These are phyloP conservation scores for Pavo muticus DNA, from an alignment of 2,113 vertebrate genomes.

Conservation along the genomic window DNA sequence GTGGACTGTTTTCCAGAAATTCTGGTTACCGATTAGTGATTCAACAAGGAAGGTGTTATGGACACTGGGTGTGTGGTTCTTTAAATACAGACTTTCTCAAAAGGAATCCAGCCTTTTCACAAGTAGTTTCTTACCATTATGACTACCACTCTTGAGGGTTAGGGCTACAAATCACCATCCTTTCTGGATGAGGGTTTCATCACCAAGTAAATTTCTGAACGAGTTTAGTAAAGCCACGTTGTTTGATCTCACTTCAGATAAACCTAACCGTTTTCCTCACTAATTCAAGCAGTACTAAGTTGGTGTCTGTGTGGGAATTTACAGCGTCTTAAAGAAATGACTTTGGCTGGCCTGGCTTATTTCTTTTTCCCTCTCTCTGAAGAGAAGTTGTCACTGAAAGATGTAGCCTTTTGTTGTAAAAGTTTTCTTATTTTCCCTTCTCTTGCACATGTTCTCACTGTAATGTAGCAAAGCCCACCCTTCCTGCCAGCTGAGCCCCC, in stretches of 20 bases:
- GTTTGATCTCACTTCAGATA: neutral
- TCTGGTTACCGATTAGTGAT: conserved; percentile 43
- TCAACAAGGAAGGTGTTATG: neutral
- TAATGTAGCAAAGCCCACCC: neutral
- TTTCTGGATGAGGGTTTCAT: neutral
- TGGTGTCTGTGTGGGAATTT: accelerated
- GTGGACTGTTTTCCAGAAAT: conserved; percentile 53
- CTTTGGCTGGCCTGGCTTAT: neutral
- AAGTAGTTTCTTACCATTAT: neutral
- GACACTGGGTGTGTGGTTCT: neutral
- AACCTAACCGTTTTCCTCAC: neutral
- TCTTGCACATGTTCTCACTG: accelerated
- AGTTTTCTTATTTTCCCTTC: accelerated
- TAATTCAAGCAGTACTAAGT: neutral
- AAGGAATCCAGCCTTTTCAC: neutral
- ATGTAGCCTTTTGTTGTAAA: neutral
- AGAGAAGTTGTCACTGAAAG: neutral
- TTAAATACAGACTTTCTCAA: neutral
- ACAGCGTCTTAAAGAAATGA: neutral
- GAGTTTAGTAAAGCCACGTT: neutral
- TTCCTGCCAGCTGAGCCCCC: neutral
- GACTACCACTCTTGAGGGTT: neutral
- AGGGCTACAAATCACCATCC: neutral
- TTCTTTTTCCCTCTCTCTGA: neutral
- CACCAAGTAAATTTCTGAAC: neutral